These are phyloP conservation scores for Drosophila multiciliata DNA, from an alignment of 2,888 invertebrate species.

Conservation along the genomic window DNA sequence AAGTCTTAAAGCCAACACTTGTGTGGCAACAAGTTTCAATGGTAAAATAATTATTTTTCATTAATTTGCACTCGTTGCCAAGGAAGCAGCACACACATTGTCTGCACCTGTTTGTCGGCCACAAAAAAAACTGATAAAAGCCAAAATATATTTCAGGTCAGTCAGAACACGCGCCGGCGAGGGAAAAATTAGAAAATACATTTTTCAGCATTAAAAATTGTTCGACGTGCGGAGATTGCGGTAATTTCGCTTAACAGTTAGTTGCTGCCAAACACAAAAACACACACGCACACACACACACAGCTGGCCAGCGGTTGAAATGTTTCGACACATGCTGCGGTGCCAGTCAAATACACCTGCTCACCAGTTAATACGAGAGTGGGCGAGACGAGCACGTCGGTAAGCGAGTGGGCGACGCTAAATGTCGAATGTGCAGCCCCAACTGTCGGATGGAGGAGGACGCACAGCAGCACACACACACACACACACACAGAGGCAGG, in stretches of 20 bases:
- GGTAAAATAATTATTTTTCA: neutral
- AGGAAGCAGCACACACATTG: slow-evolving; percentile 16
- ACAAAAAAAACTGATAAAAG: slow-evolving; percentile 55
- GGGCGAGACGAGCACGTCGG: slow-evolving; percentile 14
- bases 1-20: slow-evolving; percentile 11
- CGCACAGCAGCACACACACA: slow-evolving; percentile 8
- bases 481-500: slow-evolving; percentile 3
- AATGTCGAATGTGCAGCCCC: slow-evolving; percentile 72
- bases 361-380: slow-evolving; percentile 27
- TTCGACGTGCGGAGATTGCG: slow-evolving; percentile 80
- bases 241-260: slow-evolving; percentile 81
- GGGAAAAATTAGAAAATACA: slow-evolving; percentile 74
- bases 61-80: slow-evolving; percentile 19
- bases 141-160: slow-evolving; percentile 62
- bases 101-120: slow-evolving; percentile 59
- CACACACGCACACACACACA: slow-evolving; percentile 24
- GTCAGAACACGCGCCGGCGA: slow-evolving; percentile 1
- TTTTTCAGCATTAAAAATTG: slow-evolving; percentile 78
- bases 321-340: slow-evolving; percentile 71
- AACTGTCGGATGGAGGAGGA: slow-evolving; percentile 54
- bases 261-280: slow-evolving; percentile 43
- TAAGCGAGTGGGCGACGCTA: slow-evolving; percentile 65
- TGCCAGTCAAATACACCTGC: slow-evolving; percentile 75
- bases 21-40: neutral
- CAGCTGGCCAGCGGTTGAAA: slow-evolving; percentile 50